Conservation (phyloP, 1,140 invertebrate species). For the Saccostrea echinata region DNA sequence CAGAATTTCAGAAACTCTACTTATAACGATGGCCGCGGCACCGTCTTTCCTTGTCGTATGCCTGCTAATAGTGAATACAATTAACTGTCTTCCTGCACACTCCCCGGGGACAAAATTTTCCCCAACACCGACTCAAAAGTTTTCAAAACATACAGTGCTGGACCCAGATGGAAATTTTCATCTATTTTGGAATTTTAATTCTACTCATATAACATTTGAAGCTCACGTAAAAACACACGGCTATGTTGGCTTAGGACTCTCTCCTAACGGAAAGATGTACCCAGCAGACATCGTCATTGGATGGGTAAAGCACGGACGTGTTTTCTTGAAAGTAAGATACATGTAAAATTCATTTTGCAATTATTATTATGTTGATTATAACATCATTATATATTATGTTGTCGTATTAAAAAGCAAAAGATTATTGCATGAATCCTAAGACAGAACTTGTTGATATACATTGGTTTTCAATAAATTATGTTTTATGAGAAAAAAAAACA, state of each 20-base stretch:
- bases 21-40: background rate
- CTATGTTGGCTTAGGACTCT: conserved; percentile 91
- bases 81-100: background rate
- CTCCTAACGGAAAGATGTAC: conserved; percentile 88
- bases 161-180: conserved; percentile 76
- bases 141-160: conserved; percentile 39
- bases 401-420: too few species aligned
- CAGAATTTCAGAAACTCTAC: background rate
- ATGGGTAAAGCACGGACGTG: conserved; percentile 88
- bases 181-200: conserved; percentile 81
- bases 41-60: background rate
- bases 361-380: too few species aligned
- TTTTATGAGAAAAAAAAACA: too few species aligned
- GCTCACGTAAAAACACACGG: conserved; percentile 89
- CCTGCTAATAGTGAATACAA: background rate
- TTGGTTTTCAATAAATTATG: too few species aligned
- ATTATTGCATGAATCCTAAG: too few species aligned
- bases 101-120: background rate
- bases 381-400: too few species aligned
- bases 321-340: conserved; percentile 71
- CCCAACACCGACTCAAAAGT: conserved; percentile 48
- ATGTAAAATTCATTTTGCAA: too few species aligned
- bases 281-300: conserved; percentile 89
- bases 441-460: too few species aligned
- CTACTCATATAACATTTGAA: conserved; percentile 85